Evolutionary conservation across 2,113 vertebrate species (phyloP).

Genomic region (Oreotrochilus melanogaster): DNA sequence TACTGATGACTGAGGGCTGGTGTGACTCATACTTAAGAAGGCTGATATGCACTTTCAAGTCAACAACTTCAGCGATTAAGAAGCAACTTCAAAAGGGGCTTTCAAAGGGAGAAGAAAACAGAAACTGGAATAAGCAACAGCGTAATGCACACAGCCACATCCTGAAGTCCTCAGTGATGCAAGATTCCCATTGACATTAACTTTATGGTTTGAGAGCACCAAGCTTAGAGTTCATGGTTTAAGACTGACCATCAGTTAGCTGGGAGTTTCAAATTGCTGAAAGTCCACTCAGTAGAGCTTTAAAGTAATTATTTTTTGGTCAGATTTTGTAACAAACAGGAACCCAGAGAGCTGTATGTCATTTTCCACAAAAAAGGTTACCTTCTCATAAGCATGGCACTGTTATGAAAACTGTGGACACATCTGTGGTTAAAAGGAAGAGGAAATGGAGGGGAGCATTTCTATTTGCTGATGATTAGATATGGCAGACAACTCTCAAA

Average conservation of each 20-base stretch:
- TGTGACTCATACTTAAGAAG: conserved; percentile 44
- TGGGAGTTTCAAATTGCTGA: neutral
- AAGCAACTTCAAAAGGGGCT: conserved; percentile 12
- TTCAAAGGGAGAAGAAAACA: conserved; percentile 41
- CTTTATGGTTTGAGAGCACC: neutral
- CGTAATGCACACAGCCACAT: neutral
- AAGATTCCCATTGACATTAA: neutral
- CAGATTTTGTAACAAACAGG: neutral
- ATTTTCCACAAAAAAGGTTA: neutral
- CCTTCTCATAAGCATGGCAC: neutral
- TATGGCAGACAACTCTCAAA: neutral
- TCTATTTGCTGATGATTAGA: neutral
- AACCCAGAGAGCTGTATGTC: neutral
- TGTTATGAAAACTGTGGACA: neutral
- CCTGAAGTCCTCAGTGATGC: neutral
- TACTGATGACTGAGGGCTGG: conserved; percentile 37
- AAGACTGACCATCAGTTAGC: neutral
- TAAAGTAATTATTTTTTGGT: neutral
- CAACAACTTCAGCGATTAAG: conserved; percentile 12
- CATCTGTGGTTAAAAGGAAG: neutral
- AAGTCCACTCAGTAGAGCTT: neutral
- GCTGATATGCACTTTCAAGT: conserved; percentile 15
- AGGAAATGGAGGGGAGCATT: rapidly evolving
- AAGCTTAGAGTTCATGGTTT: neutral
- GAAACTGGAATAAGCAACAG: neutral